Conservation (phyloP, 1,140 invertebrate species). For the Papilio polytes region DNA sequence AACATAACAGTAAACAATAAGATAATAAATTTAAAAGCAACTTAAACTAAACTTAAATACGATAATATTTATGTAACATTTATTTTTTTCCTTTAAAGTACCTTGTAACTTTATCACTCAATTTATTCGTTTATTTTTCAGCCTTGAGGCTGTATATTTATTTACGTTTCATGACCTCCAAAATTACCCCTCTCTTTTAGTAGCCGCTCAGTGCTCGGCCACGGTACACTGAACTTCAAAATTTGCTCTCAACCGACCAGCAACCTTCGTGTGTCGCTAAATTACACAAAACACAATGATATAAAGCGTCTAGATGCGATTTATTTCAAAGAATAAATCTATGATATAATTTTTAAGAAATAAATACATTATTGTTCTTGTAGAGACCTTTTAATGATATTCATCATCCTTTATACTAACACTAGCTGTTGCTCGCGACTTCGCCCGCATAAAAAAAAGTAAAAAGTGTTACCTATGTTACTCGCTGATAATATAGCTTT, state of each 20-base stretch:
- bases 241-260: slow-evolving; percentile 18
- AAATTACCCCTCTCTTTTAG: slow-evolving; percentile 14
- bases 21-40: background rate
- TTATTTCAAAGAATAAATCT: background rate
- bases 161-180: slow-evolving; percentile 32
- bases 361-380: background rate
- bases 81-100: background rate
- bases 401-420: no score
- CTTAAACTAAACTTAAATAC: slow-evolving; percentile 1
- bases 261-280: slow-evolving; percentile 31
- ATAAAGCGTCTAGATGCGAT: background rate
- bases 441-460: no score
- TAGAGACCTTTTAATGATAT: no score
- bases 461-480: no score
- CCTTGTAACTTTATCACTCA: background rate
- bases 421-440: no score
- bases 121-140: background rate
- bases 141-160: slow-evolving; percentile 9
- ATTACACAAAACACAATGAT: slow-evolving; percentile 10
- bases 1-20: background rate
- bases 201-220: background rate
- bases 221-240: slow-evolving; percentile 33
- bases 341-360: background rate
- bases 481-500: no score
- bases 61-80: background rate